Evolutionary conservation across 1,140 invertebrate species (phyloP).

Genomic region (Philotrypesis tridentata): DNA sequence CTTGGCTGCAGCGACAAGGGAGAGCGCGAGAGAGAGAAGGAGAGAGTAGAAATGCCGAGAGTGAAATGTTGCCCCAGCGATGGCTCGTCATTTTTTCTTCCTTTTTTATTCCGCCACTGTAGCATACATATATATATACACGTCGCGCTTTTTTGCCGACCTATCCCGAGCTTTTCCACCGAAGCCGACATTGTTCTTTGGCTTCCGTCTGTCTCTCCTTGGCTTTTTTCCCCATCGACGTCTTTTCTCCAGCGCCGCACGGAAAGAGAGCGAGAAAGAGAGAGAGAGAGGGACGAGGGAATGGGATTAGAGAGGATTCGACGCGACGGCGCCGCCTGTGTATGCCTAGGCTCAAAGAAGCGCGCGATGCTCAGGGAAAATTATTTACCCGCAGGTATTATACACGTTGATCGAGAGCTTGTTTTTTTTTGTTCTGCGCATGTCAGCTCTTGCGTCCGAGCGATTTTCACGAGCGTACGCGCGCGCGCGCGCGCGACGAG

Average conservation of each 20-base stretch:
- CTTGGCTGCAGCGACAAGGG: neutral
- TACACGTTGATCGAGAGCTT: neutral
- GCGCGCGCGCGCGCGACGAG: neutral
- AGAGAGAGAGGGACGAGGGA: too few species aligned
- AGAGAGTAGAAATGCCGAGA: neutral
- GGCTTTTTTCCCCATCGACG: neutral
- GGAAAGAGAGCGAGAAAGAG: neutral
- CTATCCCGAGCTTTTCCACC: neutral
- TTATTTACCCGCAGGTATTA: neutral
- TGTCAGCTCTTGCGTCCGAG: neutral
- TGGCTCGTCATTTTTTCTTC: slow-evolving; percentile 32
- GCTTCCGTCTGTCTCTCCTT: neutral
- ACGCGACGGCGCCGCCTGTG: neutral
- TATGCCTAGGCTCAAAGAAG: too few species aligned
- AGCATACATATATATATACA: too few species aligned
- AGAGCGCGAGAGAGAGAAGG: neutral
- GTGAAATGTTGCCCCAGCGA: slow-evolving; percentile 5
- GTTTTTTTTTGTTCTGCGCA: too few species aligned
- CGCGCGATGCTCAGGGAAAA: neutral
- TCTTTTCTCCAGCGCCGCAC: neutral
- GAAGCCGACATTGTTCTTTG: slow-evolving; percentile 1
- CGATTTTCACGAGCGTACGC: neutral
- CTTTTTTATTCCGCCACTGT: neutral
- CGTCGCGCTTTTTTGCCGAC: neutral
- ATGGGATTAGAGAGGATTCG: slow-evolving; percentile 7